A percentile compares a stretch with the other conserved stretches of the same genome.
Evolutionary conservation across 2,888 invertebrate genomes (phyloP).

Genomic region (Zele albiditarsus): DNA sequence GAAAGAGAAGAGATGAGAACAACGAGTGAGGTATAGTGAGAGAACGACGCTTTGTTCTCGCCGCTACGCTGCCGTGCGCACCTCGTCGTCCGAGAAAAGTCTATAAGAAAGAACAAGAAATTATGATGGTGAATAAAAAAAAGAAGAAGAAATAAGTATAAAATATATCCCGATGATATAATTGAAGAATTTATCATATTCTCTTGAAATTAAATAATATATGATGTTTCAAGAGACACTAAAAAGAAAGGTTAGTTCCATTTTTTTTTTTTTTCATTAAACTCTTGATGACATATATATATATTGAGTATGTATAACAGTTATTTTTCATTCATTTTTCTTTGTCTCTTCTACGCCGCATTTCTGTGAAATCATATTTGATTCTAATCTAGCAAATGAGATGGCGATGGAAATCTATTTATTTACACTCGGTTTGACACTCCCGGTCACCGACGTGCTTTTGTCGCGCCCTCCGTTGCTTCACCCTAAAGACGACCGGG

Average conservation of each 20-base stretch:
- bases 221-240: background rate
- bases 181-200: slow-evolving; percentile 4
- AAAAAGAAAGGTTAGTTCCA: background rate
- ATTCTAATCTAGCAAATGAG: slow-evolving; percentile 70
- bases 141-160: slow-evolving; percentile 46
- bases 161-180: slow-evolving; percentile 41
- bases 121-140: slow-evolving; percentile 37
- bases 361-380: slow-evolving; percentile 67
- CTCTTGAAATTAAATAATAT: slow-evolving; percentile 3
- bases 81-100: slow-evolving; percentile 19
- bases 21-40: background rate
- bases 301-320: background rate
- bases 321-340: background rate
- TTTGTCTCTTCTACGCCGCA: slow-evolving; percentile 11
- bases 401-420: slow-evolving; percentile 64
- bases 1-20: background rate
- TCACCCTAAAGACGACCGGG: background rate
- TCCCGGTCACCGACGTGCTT: slow-evolving; percentile 53
- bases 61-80: slow-evolving; percentile 17
- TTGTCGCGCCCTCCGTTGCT: slow-evolving; percentile 22
- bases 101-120: slow-evolving; percentile 25
- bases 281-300: background rate
- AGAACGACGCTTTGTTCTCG: slow-evolving; percentile 39
- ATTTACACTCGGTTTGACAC: slow-evolving; percentile 65
- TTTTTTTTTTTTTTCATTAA: background rate